A percentile compares a stretch with the other conserved stretches of the same genome.
These are phyloP conservation scores for Salminus brasiliensis DNA, from an alignment of 2,113 vertebrate genomes.

Conservation along the genomic window DNA sequence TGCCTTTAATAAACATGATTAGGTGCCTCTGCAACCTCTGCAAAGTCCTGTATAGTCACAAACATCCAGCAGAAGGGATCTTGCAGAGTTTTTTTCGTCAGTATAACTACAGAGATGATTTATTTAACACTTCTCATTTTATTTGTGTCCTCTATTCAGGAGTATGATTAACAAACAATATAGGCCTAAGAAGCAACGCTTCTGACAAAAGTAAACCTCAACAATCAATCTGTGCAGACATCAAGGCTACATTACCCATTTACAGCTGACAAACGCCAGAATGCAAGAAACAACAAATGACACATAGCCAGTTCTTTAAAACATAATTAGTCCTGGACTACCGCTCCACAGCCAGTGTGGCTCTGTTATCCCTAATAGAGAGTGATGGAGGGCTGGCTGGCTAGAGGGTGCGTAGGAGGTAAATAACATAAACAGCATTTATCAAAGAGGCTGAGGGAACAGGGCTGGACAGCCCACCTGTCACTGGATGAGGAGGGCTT, in stretches of 20 bases:
- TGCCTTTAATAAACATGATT: too few relatives aligned
- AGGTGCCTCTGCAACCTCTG: too few relatives aligned
- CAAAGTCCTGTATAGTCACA: too few relatives aligned
- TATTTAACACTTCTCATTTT: too few relatives aligned
- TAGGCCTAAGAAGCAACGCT: not conserved
- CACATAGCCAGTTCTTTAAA: slow-evolving; percentile 20
- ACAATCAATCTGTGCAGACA: not conserved
- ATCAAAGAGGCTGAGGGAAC: slow-evolving; percentile 38
- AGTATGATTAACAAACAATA: not conserved
- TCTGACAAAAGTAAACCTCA: not conserved
- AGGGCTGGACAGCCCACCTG: slow-evolving; percentile 62
- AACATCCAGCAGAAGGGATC: not conserved
- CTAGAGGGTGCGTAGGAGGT: slow-evolving; percentile 50
- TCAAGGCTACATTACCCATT: not conserved
- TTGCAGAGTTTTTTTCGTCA: too few relatives aligned
- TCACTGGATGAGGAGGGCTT: slow-evolving; percentile 58
- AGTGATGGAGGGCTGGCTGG: slow-evolving; percentile 46
- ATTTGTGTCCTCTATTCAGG: too few relatives aligned
- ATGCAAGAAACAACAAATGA: slow-evolving; percentile 20
- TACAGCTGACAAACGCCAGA: slow-evolving; percentile 13
- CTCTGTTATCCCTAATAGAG: slow-evolving; percentile 31
- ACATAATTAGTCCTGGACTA: slow-evolving; percentile 2
- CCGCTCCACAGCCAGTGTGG: slow-evolving; percentile 20
- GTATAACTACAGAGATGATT: too few relatives aligned
- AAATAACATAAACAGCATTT: slow-evolving; percentile 48